phyloP scores from a whole-genome alignment of 2,797 vertebrate genomes.

The Danio tinwini region DNA sequence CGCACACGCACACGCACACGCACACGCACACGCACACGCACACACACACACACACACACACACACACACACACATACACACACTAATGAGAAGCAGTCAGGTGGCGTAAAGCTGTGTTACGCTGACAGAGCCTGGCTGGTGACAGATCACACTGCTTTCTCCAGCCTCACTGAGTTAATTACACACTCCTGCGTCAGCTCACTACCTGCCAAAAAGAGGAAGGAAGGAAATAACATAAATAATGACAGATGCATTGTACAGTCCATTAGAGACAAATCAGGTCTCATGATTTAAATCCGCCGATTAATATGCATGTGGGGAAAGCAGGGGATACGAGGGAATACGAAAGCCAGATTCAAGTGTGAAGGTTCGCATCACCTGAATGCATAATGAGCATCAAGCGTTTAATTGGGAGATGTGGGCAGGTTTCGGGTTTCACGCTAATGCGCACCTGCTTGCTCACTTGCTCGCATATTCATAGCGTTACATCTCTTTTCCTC shows the following conservation, averaged over 20 bases:
- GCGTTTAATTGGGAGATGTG: slow-evolving; percentile 66
- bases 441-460: slow-evolving; percentile 12
- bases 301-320: slow-evolving; percentile 71
- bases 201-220: slow-evolving; percentile 65
- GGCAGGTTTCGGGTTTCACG: slow-evolving; percentile 61
- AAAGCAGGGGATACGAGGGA: slow-evolving; percentile 67
- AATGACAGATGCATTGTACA: slow-evolving; percentile 68
- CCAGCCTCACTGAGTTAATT: slow-evolving; percentile 71
- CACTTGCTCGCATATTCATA: neutral
- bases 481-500: slow-evolving; percentile 11
- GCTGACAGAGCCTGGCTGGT: slow-evolving; percentile 60
- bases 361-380: slow-evolving; percentile 63
- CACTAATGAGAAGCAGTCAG: slow-evolving; percentile 49
- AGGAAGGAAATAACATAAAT: slow-evolving; percentile 58
- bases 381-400: slow-evolving; percentile 76
- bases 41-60: slow-evolving; percentile 2
- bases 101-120: slow-evolving; percentile 65
- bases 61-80: slow-evolving; percentile 6
- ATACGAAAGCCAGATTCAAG: slow-evolving; percentile 65
- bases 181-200: slow-evolving; percentile 61
- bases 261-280: slow-evolving; percentile 72
- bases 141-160: slow-evolving; percentile 67
- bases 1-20: slow-evolving; percentile 7
- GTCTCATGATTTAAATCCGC: slow-evolving; percentile 62
- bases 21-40: slow-evolving; percentile 7